These are phyloP conservation scores for Raja brachyura DNA, from an alignment of 2,113 vertebrate species.

Conservation along the genomic window DNA sequence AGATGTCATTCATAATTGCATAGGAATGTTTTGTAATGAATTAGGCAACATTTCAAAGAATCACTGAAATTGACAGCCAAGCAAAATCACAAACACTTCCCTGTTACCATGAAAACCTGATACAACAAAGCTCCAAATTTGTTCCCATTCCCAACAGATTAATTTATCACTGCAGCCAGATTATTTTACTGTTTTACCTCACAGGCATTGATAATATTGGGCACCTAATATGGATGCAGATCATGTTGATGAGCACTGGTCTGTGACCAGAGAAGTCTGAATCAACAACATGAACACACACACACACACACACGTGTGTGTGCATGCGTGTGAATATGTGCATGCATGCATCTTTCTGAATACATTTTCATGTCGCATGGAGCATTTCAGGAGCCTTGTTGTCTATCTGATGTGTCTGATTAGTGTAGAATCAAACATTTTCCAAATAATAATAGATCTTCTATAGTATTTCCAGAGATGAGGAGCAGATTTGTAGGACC, in stretches of 20 bases:
- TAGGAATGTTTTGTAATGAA: slow-evolving; percentile 12
- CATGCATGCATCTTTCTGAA: background rate
- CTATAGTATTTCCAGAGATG: background rate
- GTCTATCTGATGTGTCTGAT: background rate
- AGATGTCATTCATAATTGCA: slow-evolving; percentile 27
- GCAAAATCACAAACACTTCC: background rate
- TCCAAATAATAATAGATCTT: background rate
- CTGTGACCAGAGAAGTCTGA: background rate
- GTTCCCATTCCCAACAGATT: background rate
- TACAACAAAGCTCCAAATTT: background rate
- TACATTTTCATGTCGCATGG: background rate
- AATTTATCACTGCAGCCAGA: background rate
- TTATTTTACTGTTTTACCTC: background rate
- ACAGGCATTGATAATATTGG: background rate
- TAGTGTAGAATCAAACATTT: background rate
- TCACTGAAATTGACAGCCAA: background rate
- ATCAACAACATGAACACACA: background rate
- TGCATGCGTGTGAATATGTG: no score
- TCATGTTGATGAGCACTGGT: background rate
- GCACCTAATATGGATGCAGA: background rate
- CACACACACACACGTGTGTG: background rate
- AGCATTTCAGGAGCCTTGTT: background rate
- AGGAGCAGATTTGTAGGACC: background rate
- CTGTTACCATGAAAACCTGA: background rate
- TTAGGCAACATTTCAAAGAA: slow-evolving; percentile 3